Conservation (phyloP, 1,140 invertebrate genomes). For the Brachionus manjavacas region DNA sequence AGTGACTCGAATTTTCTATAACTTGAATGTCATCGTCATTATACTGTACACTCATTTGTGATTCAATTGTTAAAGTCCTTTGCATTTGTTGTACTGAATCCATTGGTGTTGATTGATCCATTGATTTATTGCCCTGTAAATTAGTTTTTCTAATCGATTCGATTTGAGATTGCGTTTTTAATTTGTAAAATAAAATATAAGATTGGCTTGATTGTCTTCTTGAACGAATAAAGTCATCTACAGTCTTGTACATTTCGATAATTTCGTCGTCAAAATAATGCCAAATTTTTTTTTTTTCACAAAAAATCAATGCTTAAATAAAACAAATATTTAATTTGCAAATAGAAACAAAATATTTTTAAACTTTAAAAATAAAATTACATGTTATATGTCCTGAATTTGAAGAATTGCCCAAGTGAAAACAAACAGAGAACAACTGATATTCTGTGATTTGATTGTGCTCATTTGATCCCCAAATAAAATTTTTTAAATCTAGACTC, state of each 20-base stretch:
- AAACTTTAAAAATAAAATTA: neutral
- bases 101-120: no score
- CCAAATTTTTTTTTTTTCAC: neutral
- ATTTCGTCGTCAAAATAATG: neutral
- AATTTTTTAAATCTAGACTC: neutral
- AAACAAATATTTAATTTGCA: neutral
- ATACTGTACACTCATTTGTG: no score
- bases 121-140: no score
- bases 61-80: no score
- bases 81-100: no score
- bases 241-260: neutral
- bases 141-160: no score
- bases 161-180: no score
- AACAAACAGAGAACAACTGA: neutral
- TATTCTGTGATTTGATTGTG: neutral
- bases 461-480: neutral
- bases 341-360: no score
- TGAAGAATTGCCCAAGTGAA: neutral
- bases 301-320: neutral
- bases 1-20: no score
- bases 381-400: neutral
- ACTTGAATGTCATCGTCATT: no score
- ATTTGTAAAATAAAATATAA: neutral
- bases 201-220: neutral
- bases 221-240: neutral